These are phyloP conservation scores for Dendrolimus pini DNA, from an alignment of 2,888 invertebrate genomes.

Conservation along the genomic window DNA sequence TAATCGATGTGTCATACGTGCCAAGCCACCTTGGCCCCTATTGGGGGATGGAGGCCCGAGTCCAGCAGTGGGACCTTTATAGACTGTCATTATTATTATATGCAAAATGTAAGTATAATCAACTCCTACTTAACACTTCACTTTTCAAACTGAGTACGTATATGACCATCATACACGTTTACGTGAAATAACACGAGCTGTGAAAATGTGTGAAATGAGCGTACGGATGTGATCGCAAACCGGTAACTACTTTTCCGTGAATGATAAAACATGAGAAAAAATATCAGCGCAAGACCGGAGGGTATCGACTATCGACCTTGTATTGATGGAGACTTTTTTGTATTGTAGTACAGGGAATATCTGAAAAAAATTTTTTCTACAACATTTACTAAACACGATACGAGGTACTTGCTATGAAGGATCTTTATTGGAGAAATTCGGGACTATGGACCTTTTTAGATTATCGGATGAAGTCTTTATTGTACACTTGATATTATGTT, in stretches of 20 bases:
- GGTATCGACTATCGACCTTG: background rate
- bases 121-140: too few relatives aligned
- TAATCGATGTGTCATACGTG: too few relatives aligned
- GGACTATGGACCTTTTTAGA: background rate
- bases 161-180: constrained; percentile 14
- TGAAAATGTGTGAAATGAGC: constrained; percentile 47
- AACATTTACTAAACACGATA: background rate
- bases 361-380: background rate
- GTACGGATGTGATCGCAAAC: constrained; percentile 57
- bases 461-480: constrained; percentile 2
- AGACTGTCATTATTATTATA: too few relatives aligned
- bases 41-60: too few relatives aligned
- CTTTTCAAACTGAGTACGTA: too few relatives aligned
- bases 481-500: background rate
- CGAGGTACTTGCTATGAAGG: background rate
- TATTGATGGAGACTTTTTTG: background rate
- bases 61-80: too few relatives aligned
- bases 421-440: background rate
- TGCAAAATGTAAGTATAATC: too few relatives aligned
- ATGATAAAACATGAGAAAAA: constrained; percentile 13
- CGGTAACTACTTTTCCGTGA: constrained; percentile 72
- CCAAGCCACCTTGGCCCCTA: too few relatives aligned
- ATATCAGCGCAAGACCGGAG: background rate
- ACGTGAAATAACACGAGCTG: constrained; percentile 28
- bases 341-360: background rate